Evolutionary conservation across 2,797 vertebrate genomes (phyloP).

Genomic region (Tarsius wallacei): DNA sequence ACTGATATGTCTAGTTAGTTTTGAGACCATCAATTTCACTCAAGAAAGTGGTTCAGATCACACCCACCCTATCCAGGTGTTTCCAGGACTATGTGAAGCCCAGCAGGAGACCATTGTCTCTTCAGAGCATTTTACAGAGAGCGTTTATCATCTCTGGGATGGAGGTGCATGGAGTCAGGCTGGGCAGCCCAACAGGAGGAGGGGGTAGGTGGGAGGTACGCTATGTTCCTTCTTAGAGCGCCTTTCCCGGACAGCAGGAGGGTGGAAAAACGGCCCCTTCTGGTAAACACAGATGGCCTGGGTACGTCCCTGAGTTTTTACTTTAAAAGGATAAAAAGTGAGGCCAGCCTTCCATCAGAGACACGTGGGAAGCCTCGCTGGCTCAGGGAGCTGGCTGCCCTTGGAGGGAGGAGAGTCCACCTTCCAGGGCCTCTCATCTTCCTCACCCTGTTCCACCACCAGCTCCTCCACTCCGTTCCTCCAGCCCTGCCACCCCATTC

Average conservation of each 20-base stretch:
- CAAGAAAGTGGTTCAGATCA: neutral
- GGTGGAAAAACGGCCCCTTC: slow-evolving; percentile 41
- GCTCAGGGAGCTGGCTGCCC: neutral
- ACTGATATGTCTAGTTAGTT: neutral
- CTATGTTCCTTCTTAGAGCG: slow-evolving; percentile 28
- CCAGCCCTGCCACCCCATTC: neutral
- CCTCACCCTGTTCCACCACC: fast-evolving
- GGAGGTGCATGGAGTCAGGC: neutral
- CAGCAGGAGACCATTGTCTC: neutral
- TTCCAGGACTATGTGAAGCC: neutral
- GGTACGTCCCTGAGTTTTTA: slow-evolving; percentile 50
- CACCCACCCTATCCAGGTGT: neutral
- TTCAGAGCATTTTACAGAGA: neutral
- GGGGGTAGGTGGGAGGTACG: neutral
- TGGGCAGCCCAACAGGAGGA: neutral
- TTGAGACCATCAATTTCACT: neutral
- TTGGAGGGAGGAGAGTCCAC: neutral
- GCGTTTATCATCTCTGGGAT: neutral
- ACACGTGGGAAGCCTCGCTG: neutral
- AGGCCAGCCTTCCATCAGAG: slow-evolving; percentile 18
- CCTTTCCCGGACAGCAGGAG: neutral
- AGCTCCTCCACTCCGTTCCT: neutral
- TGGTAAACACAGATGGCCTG: slow-evolving; percentile 64
- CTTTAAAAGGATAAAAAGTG: slow-evolving; percentile 77
- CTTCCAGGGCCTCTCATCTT: neutral